These are phyloP conservation scores for Biston stratarius DNA, from an alignment of 2,888 invertebrate species.

Conservation along the genomic window DNA sequence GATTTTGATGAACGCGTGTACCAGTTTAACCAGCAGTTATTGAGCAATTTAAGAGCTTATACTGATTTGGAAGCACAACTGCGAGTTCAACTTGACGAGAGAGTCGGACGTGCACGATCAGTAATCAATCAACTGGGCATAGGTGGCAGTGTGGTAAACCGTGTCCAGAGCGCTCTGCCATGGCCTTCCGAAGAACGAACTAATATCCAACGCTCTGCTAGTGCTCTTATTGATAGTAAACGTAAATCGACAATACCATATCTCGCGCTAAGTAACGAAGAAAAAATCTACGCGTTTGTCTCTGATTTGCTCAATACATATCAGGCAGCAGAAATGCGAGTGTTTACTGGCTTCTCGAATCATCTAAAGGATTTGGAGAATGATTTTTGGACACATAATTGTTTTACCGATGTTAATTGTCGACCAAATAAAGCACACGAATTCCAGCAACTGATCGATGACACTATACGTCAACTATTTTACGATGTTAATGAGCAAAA, in stretches of 20 bases:
- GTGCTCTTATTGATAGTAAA: slow-evolving; percentile 34
- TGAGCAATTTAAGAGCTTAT: slow-evolving; percentile 72
- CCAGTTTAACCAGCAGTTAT: slow-evolving; percentile 72
- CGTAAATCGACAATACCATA: slow-evolving; percentile 29
- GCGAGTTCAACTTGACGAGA: slow-evolving; percentile 61
- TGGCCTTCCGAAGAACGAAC: slow-evolving; percentile 46
- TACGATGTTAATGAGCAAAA: slow-evolving; percentile 38
- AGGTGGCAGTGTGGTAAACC: slow-evolving; percentile 47
- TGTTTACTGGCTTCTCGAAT: slow-evolving; percentile 59
- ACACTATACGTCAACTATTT: slow-evolving; percentile 50
- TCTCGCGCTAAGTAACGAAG: slow-evolving; percentile 42
- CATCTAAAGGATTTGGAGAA: slow-evolving; percentile 60
- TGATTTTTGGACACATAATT: slow-evolving; percentile 49
- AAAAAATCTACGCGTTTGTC: slow-evolving; percentile 59
- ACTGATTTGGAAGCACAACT: slow-evolving; percentile 66
- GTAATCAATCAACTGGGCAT: slow-evolving; percentile 66
- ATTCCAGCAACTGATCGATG: slow-evolving; percentile 54
- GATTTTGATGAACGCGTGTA: slow-evolving; percentile 72
- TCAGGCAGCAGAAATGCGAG: slow-evolving; percentile 56
- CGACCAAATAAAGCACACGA: slow-evolving; percentile 42
- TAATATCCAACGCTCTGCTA: slow-evolving; percentile 45
- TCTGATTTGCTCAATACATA: slow-evolving; percentile 62
- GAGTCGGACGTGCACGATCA: slow-evolving; percentile 56
- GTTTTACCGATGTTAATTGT: slow-evolving; percentile 33
- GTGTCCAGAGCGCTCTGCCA: slow-evolving; percentile 52